These are phyloP conservation scores for Aplocera efformata DNA, from an alignment of 2,888 invertebrate species.

Conservation along the genomic window DNA sequence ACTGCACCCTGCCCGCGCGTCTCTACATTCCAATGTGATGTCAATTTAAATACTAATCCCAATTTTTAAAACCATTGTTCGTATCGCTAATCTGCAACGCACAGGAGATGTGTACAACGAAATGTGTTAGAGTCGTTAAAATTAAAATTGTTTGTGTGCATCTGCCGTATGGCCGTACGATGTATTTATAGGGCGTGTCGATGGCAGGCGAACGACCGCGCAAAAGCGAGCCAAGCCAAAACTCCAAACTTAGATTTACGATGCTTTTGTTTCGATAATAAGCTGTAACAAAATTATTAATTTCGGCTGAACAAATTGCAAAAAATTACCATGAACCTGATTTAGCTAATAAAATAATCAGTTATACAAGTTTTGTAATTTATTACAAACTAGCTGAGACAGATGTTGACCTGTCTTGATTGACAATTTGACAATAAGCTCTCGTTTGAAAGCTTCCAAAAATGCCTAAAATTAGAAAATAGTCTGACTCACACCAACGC, in stretches of 20 bases:
- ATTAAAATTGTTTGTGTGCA: conserved; percentile 57
- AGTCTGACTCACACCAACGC: too few relatives aligned
- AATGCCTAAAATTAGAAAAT: too few relatives aligned
- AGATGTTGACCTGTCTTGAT: too few relatives aligned
- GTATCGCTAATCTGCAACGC: conserved; percentile 13
- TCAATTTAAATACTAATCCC: not conserved
- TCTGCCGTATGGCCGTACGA: conserved; percentile 44
- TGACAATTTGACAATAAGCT: too few relatives aligned
- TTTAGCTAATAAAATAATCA: too few relatives aligned
- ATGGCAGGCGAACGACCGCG: conserved; percentile 40
- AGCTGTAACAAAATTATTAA: conserved; percentile 8
- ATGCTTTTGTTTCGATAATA: conserved; percentile 13
- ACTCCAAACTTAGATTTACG: conserved; percentile 16
- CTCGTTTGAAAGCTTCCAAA: too few relatives aligned
- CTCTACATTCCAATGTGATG: too few relatives aligned
- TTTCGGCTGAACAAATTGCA: not conserved
- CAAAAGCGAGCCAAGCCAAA: conserved; percentile 35
- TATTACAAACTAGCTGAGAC: too few relatives aligned
- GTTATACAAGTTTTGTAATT: too few relatives aligned
- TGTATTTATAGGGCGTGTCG: conserved; percentile 66
- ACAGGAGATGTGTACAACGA: conserved; percentile 22
- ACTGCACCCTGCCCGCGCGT: too few relatives aligned
- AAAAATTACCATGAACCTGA: too few relatives aligned
- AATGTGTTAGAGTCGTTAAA: conserved; percentile 53
- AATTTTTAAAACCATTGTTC: not conserved